These are phyloP conservation scores for Caenorhabditis sp. DNA, from an alignment of 2,888 invertebrate species.

Conservation along the genomic window DNA sequence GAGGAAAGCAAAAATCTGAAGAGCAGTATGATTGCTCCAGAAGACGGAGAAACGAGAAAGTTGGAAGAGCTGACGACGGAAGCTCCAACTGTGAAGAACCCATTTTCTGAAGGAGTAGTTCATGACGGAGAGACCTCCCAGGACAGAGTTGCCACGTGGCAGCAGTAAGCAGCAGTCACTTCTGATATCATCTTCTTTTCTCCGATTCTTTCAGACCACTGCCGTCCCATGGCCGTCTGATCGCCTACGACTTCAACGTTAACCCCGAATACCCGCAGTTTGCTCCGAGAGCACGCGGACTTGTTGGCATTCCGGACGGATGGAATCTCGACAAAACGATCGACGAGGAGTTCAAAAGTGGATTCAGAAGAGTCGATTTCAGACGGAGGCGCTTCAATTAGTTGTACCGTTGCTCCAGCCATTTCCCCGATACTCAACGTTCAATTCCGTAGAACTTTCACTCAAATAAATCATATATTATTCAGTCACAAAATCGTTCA, in stretches of 20 bases:
- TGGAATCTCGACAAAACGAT: slow-evolving; percentile 56
- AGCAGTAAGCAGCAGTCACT: background rate
- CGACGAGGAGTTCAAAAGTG: slow-evolving; percentile 53
- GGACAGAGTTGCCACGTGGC: slow-evolving; percentile 2
- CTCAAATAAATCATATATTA: background rate
- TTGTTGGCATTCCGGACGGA: slow-evolving; percentile 60
- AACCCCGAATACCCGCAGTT: slow-evolving; percentile 46
- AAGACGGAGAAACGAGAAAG: slow-evolving; percentile 16
- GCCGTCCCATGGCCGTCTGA: slow-evolving; percentile 7
- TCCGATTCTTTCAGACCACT: slow-evolving; percentile 42
- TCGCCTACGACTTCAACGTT: slow-evolving; percentile 47
- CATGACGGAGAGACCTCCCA: slow-evolving; percentile 22
- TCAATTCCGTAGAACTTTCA: background rate
- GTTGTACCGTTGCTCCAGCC: background rate
- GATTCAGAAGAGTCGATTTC: slow-evolving; percentile 40
- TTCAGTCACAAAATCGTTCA: slow-evolving; percentile 8
- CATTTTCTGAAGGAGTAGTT: background rate
- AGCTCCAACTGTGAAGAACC: background rate
- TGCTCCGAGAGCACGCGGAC: slow-evolving; percentile 58
- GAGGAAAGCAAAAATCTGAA: slow-evolving; percentile 10
- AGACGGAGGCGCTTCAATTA: slow-evolving; percentile 11
- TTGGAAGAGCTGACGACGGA: slow-evolving; percentile 14
- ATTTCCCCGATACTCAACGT: slow-evolving; percentile 25
- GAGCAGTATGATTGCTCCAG: slow-evolving; percentile 31
- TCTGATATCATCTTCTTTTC: background rate